These are phyloP conservation scores for Eupelmus urozonus DNA, from an alignment of 2,888 invertebrate genomes.

Conservation along the genomic window DNA sequence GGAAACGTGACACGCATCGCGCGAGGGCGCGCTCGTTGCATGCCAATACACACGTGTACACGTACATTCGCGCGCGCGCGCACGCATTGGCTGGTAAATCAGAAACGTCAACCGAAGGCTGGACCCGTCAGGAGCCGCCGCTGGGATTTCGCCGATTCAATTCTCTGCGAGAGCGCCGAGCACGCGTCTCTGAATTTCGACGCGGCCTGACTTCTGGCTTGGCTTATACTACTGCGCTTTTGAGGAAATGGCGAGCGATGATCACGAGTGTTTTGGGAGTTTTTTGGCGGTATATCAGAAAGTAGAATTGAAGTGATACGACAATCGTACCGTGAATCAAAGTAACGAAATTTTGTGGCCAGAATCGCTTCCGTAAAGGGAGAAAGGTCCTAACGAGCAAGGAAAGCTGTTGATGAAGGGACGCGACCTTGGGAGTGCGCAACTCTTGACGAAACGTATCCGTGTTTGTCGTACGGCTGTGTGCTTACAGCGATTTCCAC, in stretches of 20 bases:
- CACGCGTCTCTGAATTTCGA: neutral
- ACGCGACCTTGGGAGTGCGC: conserved; percentile 43
- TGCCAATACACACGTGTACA: conserved; percentile 72
- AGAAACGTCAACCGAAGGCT: conserved; percentile 71
- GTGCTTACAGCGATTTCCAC: conserved; percentile 72
- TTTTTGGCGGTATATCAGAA: too few relatives aligned
- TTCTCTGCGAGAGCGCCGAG: neutral
- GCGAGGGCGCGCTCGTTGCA: conserved; percentile 67
- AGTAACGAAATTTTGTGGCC: neutral
- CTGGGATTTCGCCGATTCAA: conserved; percentile 67
- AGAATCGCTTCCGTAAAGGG: neutral
- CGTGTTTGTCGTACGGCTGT: conserved; percentile 63
- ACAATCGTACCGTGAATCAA: neutral
- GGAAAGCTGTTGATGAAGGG: neutral
- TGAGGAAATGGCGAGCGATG: neutral
- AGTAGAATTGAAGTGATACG: too few relatives aligned
- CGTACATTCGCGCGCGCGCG: too few relatives aligned
- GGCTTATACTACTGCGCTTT: neutral
- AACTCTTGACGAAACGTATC: conserved; percentile 52
- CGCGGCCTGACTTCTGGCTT: neutral
- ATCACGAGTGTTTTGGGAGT: too few relatives aligned
- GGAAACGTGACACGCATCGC: conserved; percentile 73
- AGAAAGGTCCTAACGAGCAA: conserved; percentile 12
- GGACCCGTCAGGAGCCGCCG: conserved; percentile 53
- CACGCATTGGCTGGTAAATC: conserved; percentile 65